Base-by-base conservation (phyloP, 2,888 invertebrate species). In the Gari tellinella region DNA sequence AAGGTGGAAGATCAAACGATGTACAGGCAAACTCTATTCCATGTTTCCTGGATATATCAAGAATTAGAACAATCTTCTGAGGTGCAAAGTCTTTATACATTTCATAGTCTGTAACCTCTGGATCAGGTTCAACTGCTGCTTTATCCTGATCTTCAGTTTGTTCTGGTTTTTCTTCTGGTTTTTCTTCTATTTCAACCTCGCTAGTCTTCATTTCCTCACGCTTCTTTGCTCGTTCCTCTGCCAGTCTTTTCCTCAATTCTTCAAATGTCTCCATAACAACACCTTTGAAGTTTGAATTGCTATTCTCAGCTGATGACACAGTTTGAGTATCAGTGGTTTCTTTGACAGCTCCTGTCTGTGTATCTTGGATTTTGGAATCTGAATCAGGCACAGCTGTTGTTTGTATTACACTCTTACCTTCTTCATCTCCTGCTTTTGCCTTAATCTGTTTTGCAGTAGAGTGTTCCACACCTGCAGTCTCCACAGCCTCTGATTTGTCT, bases 11-110 rank as follows among this genome's bases (percentile, higher is more conserved):
- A 21, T 70, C 78, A 68, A 78, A 78, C 4, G 78, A 78, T 21
- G 78, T 64, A n/a, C 70, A 73, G 12, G 78, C 78, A 72, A 78
- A 78, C 31, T 70, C 73, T 14, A 78, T 70, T 7, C 78, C 78
- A 67, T 78, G 78, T 43, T 74, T 73, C 52, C 72, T 78, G 8
- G 78, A 70, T 21, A 78, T 78, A 37, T 74, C 78, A 26, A 78
- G 55, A 48, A 78, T 78, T 26, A 78, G 49, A 5, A 74, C 60
- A 17, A 78, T 67, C 62, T 78, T 78, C 31, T 78, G 67, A 38
- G 78, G 60, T 1, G 78, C 45, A 52, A 78, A 78, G 4, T 69
- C 69, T 45, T 72, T 74, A 25, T 72, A 78, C 49, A 67, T 63
- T 55, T 78, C 78, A 57, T 64, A 52, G 43, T 74, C 73, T 25